Percentiles rank a stretch among this genome's conserved stretches.
phyloP scores from a whole-genome alignment of 2,888 invertebrate genomes.

The Rotaria magnacalcarata region DNA sequence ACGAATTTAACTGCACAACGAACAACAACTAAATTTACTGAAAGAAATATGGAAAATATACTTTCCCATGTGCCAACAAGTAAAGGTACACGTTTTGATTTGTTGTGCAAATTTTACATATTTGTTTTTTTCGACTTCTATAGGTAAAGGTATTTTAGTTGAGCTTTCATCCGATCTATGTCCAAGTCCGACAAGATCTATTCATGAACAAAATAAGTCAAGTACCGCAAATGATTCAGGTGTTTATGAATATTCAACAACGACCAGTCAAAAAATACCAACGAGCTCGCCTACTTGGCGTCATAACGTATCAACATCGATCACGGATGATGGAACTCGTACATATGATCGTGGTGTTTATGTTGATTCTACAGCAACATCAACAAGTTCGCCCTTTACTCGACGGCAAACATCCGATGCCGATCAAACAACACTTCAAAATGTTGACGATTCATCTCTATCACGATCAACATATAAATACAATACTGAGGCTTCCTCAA shows the following conservation, averaged over 20 bases:
- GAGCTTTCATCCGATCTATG: not conserved
- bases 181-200: not conserved
- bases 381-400: not conserved
- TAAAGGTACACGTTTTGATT: not conserved
- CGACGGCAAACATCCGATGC: not conserved
- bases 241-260: not conserved
- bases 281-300: not conserved
- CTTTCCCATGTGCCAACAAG: conserved; percentile 18
- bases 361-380: not conserved
- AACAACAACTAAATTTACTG: conserved; percentile 19
- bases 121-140: not conserved
- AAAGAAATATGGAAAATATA: conserved; percentile 21
- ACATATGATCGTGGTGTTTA: not conserved
- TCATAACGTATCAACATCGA: not conserved
- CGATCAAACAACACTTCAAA: not conserved
- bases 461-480: not conserved
- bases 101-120: too few species aligned
- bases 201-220: not conserved
- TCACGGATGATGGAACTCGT: not conserved
- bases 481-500: not conserved
- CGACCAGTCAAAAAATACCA: not conserved
- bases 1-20: not conserved
- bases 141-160: not conserved
- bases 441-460: not conserved
- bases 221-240: not conserved